Evolutionary conservation across 2,888 invertebrate genomes (phyloP).

Genomic region (Trachelus stipa): DNA sequence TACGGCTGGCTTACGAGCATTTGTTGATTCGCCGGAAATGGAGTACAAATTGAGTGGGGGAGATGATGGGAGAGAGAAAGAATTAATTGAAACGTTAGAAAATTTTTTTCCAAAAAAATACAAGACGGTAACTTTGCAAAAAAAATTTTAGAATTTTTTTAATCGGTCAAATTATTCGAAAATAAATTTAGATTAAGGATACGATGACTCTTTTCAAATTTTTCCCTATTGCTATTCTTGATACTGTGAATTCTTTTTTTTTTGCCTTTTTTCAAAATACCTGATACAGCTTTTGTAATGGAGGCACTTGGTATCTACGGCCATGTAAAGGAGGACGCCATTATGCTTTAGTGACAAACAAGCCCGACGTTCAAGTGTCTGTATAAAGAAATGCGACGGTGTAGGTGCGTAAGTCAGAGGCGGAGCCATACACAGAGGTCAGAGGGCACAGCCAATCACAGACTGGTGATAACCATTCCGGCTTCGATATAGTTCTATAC

Average conservation of each 20-base stretch:
- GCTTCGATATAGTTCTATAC: conserved; percentile 15
- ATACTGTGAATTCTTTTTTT: no score
- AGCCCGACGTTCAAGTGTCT: conserved; percentile 1
- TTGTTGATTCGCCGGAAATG: not conserved
- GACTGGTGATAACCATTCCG: conserved; percentile 53
- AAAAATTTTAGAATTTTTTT: no score
- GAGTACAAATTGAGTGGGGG: no score
- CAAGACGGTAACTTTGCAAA: no score
- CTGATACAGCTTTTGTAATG: not conserved
- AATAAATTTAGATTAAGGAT: no score
- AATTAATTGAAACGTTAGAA: not conserved
- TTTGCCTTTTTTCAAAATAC: no score
- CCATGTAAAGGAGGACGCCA: conserved; percentile 14
- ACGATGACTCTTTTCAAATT: no score
- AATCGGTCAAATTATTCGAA: no score
- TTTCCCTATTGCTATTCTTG: no score
- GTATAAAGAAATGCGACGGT: conserved; percentile 35
- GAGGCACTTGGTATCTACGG: conserved; percentile 5
- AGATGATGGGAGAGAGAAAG: not conserved
- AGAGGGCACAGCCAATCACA: conserved; percentile 59
- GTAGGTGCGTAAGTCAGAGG: conserved; percentile 54
- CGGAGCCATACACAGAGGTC: conserved; percentile 55
- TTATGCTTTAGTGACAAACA: conserved; percentile 20
- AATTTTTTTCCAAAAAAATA: no score
- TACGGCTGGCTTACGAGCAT: not conserved